Conservation (phyloP, 2,113 vertebrate genomes). For the Seriola aureovittata region DNA sequence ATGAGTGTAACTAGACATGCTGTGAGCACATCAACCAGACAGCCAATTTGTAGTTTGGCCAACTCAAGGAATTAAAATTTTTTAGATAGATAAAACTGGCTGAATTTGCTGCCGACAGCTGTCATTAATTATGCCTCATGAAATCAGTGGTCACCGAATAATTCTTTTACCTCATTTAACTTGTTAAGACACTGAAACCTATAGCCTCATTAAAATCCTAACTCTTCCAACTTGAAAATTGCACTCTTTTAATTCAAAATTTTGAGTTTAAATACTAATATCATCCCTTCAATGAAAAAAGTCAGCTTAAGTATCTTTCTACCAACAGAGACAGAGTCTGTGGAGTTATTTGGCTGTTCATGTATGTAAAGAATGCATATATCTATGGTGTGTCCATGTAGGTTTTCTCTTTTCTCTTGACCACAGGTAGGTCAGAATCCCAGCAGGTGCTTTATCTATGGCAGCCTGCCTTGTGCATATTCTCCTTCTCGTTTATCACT, state of each 20-base stretch:
- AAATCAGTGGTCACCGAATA: slow-evolving; percentile 16
- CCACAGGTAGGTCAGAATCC: slow-evolving; percentile 57
- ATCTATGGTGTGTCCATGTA: slow-evolving; percentile 8
- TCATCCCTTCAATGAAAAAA: not conserved
- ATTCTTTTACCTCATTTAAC: slow-evolving; percentile 34
- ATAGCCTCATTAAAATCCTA: slow-evolving; percentile 28
- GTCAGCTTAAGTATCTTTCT: not conserved
- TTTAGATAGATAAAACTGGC: slow-evolving; percentile 31
- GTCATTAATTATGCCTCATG: slow-evolving; percentile 8
- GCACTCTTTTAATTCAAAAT: not conserved
- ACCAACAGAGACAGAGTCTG: not conserved
- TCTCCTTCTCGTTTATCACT: slow-evolving; percentile 72
- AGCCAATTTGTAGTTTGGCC: slow-evolving; percentile 24
- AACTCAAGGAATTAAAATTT: slow-evolving; percentile 26
- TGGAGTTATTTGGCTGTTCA: not conserved
- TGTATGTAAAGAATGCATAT: not conserved
- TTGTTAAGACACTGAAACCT: slow-evolving; percentile 2
- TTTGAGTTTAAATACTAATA: not conserved
- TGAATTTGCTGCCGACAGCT: slow-evolving; percentile 34
- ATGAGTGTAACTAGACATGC: not conserved
- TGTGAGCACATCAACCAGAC: slow-evolving; percentile 28
- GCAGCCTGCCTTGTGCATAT: slow-evolving; percentile 63
- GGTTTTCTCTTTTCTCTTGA: slow-evolving; percentile 42
- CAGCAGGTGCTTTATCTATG: slow-evolving; percentile 61
- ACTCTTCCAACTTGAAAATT: not conserved